phyloP scores from a whole-genome alignment of 2,888 invertebrate genomes.

The Diarsia rubi region DNA sequence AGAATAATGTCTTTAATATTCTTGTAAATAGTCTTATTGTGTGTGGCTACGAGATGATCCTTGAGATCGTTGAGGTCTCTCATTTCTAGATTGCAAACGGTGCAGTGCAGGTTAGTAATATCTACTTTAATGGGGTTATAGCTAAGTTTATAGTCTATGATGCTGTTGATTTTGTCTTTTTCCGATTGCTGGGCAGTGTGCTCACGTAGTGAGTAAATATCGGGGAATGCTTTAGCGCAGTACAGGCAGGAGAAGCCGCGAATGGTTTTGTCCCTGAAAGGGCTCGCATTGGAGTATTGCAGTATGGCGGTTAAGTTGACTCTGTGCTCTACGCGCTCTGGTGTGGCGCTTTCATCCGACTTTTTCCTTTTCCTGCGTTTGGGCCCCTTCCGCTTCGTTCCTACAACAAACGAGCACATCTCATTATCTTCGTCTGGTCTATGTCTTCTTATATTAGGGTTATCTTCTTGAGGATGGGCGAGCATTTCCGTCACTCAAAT shows the following conservation, averaged over 20 bases:
- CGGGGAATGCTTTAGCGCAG: conserved; percentile 83
- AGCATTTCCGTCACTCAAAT: conserved; percentile 42
- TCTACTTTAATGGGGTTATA: conserved; percentile 88
- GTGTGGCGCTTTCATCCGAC: conserved; percentile 85
- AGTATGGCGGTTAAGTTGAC: conserved; percentile 87
- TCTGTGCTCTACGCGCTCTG: conserved; percentile 88
- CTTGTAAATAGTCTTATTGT: conserved; percentile 83
- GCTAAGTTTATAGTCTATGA: conserved; percentile 88
- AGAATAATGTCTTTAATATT: conserved; percentile 87
- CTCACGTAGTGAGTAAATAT: conserved; percentile 80
- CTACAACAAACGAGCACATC: conserved; percentile 89
- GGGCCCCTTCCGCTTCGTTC: conserved; percentile 82
- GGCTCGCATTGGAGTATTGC: conserved; percentile 88
- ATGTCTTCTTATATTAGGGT: conserved; percentile 72
- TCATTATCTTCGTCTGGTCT: conserved; percentile 84
- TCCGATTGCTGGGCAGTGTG: conserved; percentile 84
- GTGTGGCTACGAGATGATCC: conserved; percentile 80
- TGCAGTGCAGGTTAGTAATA: conserved; percentile 84
- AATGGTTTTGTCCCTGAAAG: conserved; percentile 87
- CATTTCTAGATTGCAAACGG: conserved; percentile 80
- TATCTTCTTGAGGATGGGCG: conserved; percentile 64
- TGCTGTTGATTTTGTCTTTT: conserved; percentile 86
- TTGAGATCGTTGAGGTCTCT: conserved; percentile 83
- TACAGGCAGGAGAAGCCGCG: conserved; percentile 88
- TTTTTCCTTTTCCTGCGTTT: conserved; percentile 86